A percentile compares a stretch with the other conserved stretches of the same genome.
These are phyloP conservation scores for Parus major DNA, from an alignment of 2,113 vertebrate genomes.

Conservation along the genomic window DNA sequence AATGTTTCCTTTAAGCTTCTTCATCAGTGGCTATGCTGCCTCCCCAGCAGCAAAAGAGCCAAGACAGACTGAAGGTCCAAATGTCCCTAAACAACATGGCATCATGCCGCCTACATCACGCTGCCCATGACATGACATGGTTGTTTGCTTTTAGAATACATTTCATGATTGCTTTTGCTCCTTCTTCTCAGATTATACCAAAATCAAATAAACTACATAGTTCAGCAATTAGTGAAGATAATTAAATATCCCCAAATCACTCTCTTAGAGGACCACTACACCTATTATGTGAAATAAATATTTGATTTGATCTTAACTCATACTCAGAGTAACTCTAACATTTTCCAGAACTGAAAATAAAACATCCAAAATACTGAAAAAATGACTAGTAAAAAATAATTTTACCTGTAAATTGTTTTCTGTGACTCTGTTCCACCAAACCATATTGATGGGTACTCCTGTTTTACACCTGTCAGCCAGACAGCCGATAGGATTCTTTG, in stretches of 20 bases:
- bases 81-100: fast-evolving
- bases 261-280: neutral
- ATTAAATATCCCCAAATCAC: neutral
- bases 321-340: neutral
- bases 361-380: conserved; percentile 68
- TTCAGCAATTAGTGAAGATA: neutral
- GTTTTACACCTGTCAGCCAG: conserved; percentile 85
- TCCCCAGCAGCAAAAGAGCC: neutral
- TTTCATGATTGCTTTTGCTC: neutral
- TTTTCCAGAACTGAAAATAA: conserved; percentile 42
- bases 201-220: neutral
- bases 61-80: neutral
- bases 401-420: conserved; percentile 87
- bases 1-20: neutral
- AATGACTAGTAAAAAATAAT: conserved; percentile 73
- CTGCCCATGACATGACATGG: neutral
- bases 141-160: neutral
- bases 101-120: neutral
- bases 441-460: conserved; percentile 84
- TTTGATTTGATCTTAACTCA: neutral
- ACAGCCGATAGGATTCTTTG: conserved; percentile 83
- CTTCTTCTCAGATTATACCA: neutral
- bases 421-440: conserved; percentile 86
- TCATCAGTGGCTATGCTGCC: neutral
- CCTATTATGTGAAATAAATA: neutral